Evolutionary conservation across 2,113 vertebrate genomes (phyloP).

Genomic region (Rana temporaria): DNA sequence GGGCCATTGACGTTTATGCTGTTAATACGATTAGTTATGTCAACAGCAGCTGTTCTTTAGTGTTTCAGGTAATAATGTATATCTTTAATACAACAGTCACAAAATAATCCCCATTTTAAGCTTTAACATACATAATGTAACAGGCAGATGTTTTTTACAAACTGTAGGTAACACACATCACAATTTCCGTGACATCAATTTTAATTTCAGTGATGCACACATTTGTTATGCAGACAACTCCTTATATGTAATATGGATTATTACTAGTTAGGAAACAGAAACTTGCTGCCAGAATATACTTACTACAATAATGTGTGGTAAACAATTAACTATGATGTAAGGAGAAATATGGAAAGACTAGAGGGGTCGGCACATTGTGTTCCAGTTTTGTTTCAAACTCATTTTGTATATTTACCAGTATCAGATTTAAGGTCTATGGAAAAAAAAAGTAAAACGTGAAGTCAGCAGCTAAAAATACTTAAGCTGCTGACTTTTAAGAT

Average conservation of each 20-base stretch:
- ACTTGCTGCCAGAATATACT: background rate
- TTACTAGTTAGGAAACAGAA: constrained; percentile 5
- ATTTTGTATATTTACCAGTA: too few species aligned
- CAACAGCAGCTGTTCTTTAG: background rate
- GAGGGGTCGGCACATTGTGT: too few species aligned
- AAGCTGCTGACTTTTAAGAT: too few species aligned
- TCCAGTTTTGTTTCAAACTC: too few species aligned
- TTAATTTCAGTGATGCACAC: background rate
- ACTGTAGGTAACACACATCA: background rate
- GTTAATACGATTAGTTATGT: too few species aligned
- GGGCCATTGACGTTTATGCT: too few species aligned
- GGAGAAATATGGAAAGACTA: background rate
- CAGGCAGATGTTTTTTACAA: background rate
- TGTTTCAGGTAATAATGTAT: background rate
- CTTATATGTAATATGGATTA: background rate
- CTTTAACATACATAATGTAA: constrained; percentile 1
- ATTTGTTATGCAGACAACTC: background rate
- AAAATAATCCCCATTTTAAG: background rate
- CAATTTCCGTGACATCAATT: constrained; percentile 28
- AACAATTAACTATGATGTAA: background rate
- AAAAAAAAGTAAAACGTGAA: too few species aligned
- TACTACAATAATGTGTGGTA: background rate
- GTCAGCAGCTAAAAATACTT: too few species aligned
- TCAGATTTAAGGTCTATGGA: too few species aligned
- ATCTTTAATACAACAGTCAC: background rate